phyloP scores from a whole-genome alignment of 2,888 invertebrate genomes.

The Galerucella pusilla region DNA sequence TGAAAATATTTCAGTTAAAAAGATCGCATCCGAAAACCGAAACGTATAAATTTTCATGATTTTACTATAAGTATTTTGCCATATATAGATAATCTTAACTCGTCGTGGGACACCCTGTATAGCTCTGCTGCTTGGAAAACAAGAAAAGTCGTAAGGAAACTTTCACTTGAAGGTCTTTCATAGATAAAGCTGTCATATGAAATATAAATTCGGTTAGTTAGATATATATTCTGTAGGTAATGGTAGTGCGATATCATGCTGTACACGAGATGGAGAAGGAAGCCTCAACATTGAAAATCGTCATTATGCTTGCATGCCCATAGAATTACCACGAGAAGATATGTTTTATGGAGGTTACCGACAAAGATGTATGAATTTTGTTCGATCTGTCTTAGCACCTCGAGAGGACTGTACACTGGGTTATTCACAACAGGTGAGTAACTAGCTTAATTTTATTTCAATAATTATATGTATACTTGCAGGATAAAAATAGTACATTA shows the following conservation, averaged over 20 bases:
- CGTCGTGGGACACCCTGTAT: no score
- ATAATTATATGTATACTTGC: no score
- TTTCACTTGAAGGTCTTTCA: neutral
- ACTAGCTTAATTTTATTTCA: no score
- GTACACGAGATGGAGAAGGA: conserved; percentile 70
- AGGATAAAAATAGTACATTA: no score
- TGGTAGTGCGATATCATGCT: conserved; percentile 79
- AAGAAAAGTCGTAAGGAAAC: no score
- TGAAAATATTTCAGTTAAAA: no score
- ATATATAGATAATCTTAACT: no score
- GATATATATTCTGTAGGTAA: conserved; percentile 67
- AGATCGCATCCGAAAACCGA: no score
- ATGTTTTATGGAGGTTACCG: conserved; percentile 70
- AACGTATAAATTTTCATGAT: no score
- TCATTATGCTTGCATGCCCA: conserved; percentile 79
- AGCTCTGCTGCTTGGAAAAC: no score
- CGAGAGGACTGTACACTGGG: conserved; percentile 75
- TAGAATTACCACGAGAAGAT: conserved; percentile 71
- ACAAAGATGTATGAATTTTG: conserved; percentile 78
- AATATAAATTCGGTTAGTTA: neutral
- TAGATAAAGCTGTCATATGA: no score
- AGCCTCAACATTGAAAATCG: conserved; percentile 67
- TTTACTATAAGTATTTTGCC: no score
- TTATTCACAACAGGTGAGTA: conserved; percentile 75
- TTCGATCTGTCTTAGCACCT: conserved; percentile 76